These are phyloP conservation scores for Caenorhabditis zanzibari DNA, from an alignment of 2,888 invertebrate genomes.

Conservation along the genomic window DNA sequence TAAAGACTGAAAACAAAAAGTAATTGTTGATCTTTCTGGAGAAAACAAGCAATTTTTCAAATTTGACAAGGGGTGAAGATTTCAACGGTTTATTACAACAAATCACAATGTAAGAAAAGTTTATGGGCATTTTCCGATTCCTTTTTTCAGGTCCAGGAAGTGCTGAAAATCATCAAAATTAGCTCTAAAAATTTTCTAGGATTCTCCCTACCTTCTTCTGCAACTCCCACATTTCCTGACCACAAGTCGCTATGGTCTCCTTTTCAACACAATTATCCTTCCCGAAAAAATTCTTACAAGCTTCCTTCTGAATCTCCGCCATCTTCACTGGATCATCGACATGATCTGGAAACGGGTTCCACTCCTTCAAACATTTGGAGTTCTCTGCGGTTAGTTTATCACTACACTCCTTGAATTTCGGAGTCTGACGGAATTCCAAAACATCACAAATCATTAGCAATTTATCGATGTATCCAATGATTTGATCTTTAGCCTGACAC, in stretches of 20 bases:
- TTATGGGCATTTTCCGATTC: not conserved
- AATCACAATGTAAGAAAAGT: not conserved
- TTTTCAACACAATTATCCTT: slow-evolving; percentile 8
- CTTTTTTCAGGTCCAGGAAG: not conserved
- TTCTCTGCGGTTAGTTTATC: not conserved
- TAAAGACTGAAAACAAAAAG: too few relatives aligned
- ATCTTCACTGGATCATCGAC: not conserved
- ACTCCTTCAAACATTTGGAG: not conserved
- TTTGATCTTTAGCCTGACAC: not conserved
- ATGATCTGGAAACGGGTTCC: slow-evolving; percentile 4
- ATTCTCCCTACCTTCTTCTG: not conserved
- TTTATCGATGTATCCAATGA: not conserved
- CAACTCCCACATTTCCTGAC: not conserved
- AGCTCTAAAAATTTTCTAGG: not conserved
- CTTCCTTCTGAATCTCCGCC: slow-evolving; percentile 2
- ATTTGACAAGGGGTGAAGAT: too few relatives aligned
- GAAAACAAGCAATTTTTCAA: too few relatives aligned
- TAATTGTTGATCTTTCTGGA: too few relatives aligned
- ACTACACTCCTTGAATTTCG: not conserved
- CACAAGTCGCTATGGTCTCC: not conserved
- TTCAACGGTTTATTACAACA: too few relatives aligned
- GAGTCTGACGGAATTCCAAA: not conserved
- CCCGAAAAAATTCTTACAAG: not conserved
- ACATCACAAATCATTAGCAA: not conserved
- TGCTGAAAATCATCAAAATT: not conserved